These are phyloP conservation scores for Agrochola lychnidis DNA, from an alignment of 2,888 invertebrate genomes.

Conservation along the genomic window DNA sequence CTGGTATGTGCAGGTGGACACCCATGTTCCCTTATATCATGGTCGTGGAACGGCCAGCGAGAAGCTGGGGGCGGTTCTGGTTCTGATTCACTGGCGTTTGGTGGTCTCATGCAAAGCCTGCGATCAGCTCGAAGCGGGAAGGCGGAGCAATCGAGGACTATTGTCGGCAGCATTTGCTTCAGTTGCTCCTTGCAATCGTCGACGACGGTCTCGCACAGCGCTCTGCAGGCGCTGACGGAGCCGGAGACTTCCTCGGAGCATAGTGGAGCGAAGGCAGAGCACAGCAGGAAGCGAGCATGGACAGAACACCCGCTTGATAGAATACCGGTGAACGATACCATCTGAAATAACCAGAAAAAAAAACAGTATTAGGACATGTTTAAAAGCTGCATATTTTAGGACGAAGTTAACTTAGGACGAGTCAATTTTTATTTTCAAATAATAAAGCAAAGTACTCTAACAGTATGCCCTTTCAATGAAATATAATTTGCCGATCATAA, in stretches of 20 bases:
- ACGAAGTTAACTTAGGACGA: not conserved
- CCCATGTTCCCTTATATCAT: constrained; percentile 80
- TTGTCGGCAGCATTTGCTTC: constrained; percentile 93
- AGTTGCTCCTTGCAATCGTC: constrained; percentile 94
- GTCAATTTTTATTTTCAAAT: not conserved
- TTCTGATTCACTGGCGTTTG: constrained; percentile 85
- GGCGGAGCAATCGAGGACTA: constrained; percentile 93
- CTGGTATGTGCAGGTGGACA: constrained; percentile 92
- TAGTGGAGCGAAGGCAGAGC: constrained; percentile 97
- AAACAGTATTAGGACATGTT: constrained; percentile 52
- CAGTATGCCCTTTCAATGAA: constrained; percentile 15
- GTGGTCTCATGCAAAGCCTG: constrained; percentile 94
- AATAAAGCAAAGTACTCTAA: constrained; percentile 4
- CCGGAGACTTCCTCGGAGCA: constrained; percentile 96
- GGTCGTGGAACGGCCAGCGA: constrained; percentile 85
- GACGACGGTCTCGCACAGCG: constrained; percentile 95
- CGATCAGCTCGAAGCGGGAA: constrained; percentile 94
- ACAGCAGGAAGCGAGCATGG: constrained; percentile 96
- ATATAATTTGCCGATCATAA: constrained; percentile 35
- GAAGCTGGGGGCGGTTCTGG: constrained; percentile 84
- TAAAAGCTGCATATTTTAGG: not conserved
- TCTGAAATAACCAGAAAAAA: constrained; percentile 89
- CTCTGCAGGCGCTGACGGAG: constrained; percentile 96
- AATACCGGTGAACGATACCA: constrained; percentile 93
- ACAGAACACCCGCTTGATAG: constrained; percentile 95